Conservation (phyloP, 2,888 invertebrate species). For the Crioceris asparagi region DNA sequence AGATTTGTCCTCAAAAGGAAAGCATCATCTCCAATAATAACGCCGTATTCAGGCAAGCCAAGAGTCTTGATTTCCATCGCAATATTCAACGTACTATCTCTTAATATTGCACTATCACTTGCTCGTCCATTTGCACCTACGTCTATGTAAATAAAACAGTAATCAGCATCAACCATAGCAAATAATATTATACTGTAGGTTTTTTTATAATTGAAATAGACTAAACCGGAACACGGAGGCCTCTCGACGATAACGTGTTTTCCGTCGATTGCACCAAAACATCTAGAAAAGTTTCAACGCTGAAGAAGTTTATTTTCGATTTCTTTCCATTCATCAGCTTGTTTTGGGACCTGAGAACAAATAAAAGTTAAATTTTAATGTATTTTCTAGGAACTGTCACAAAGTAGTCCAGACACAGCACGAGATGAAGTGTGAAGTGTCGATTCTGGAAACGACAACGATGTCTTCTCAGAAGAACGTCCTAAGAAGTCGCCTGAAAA, state of each 20-base stretch:
- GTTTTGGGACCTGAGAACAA: slow-evolving; percentile 5
- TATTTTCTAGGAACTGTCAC: slow-evolving; percentile 3
- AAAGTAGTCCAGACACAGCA: neutral
- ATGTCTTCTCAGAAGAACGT: neutral
- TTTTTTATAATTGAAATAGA: slow-evolving; percentile 27
- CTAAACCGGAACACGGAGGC: slow-evolving; percentile 22
- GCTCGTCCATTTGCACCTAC: slow-evolving; percentile 6
- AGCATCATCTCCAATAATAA: neutral
- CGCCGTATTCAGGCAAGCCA: neutral
- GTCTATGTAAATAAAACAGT: slow-evolving; percentile 6
- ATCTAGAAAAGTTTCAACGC: slow-evolving; percentile 23
- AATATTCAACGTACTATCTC: slow-evolving; percentile 4
- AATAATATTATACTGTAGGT: slow-evolving; percentile 29
- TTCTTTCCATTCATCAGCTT: slow-evolving; percentile 6
- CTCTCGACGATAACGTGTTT: slow-evolving; percentile 26
- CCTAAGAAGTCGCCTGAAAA: slow-evolving; percentile 1
- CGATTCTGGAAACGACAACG: neutral
- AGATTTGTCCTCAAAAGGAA: neutral
- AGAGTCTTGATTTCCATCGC: neutral
- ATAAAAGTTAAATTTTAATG: neutral
- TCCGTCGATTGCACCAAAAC: slow-evolving; percentile 27
- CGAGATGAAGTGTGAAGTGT: neutral
- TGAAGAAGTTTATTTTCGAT: slow-evolving; percentile 1
- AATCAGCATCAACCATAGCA: slow-evolving; percentile 28
- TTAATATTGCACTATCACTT: slow-evolving; percentile 7